Percentiles rank a stretch among this genome's conserved stretches.
These are phyloP conservation scores for Arothron firmamentum DNA, from an alignment of 2,113 vertebrate genomes.

Conservation along the genomic window DNA sequence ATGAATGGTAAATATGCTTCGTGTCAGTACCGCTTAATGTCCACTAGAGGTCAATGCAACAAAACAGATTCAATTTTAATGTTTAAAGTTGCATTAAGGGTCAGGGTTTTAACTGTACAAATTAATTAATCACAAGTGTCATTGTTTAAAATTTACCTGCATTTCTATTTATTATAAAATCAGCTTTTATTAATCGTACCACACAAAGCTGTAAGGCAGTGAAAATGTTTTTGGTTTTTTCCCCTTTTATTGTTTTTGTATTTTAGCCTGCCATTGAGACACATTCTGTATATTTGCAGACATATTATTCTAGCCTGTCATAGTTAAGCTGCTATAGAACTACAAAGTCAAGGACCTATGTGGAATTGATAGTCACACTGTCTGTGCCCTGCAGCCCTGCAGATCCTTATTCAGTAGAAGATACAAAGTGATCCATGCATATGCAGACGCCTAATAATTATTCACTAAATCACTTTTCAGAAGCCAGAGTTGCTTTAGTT, in stretches of 20 bases:
- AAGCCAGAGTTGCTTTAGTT: too few relatives aligned
- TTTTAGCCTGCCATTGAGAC: neutral
- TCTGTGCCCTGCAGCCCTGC: too few relatives aligned
- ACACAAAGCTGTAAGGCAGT: neutral
- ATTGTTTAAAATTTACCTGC: too few relatives aligned
- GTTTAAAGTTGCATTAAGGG: too few relatives aligned
- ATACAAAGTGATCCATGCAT: too few relatives aligned
- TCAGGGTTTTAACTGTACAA: too few relatives aligned
- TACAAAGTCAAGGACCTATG: too few relatives aligned
- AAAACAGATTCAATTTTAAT: slow-evolving; percentile 16
- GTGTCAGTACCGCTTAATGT: neutral
- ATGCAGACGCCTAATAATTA: too few relatives aligned
- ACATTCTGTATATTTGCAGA: neutral
- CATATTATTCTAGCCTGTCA: neutral
- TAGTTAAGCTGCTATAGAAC: neutral
- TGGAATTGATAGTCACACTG: too few relatives aligned
- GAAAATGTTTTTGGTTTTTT: neutral
- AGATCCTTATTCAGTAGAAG: too few relatives aligned
- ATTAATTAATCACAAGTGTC: too few relatives aligned
- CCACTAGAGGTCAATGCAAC: slow-evolving; percentile 59
- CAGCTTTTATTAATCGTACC: neutral
- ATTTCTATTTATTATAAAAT: neutral
- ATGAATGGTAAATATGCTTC: neutral
- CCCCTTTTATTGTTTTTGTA: neutral
- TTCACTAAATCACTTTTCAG: too few relatives aligned